phyloP scores from a whole-genome alignment of 2,797 vertebrate genomes.

The Echeneis naucrates region DNA sequence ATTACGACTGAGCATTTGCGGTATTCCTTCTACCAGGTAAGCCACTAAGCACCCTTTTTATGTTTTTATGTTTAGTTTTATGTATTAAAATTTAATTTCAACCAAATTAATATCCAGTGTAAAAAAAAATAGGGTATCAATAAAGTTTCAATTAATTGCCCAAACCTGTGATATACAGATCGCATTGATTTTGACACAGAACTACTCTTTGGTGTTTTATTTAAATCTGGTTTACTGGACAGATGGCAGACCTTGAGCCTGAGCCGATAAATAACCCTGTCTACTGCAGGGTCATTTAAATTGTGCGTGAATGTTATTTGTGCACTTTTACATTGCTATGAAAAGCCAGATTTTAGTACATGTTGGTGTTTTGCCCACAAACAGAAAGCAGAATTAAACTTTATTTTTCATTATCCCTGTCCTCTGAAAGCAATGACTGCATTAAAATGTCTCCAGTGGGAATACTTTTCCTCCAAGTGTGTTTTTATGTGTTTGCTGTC shows the following conservation, averaged over 20 bases:
- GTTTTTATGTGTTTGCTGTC: conserved; percentile 20
- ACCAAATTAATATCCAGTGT: background rate
- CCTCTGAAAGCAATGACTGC: conserved; percentile 24
- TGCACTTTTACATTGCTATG: too few relatives aligned
- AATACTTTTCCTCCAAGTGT: conserved; percentile 25
- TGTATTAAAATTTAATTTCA: too few relatives aligned
- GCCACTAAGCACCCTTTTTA: too few relatives aligned
- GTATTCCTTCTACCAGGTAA: too few relatives aligned
- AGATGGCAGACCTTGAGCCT: too few relatives aligned
- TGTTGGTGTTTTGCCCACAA: background rate
- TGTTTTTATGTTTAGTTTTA: too few relatives aligned
- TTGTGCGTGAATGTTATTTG: too few relatives aligned
- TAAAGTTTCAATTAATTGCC: background rate
- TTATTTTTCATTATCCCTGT: conserved; percentile 12
- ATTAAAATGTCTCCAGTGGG: conserved; percentile 15
- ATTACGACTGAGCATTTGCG: too few relatives aligned
- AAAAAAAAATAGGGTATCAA: too few relatives aligned
- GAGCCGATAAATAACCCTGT: too few relatives aligned
- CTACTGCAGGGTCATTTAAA: too few relatives aligned
- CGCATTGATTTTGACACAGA: background rate
- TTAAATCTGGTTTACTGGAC: background rate
- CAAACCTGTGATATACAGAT: background rate
- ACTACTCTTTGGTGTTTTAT: background rate
- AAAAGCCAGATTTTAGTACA: too few relatives aligned
- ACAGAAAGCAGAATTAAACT: conserved; percentile 9